Base-by-base conservation (phyloP, 2,797 vertebrate species). In the Catamblyrhynchus diadema region DNA sequence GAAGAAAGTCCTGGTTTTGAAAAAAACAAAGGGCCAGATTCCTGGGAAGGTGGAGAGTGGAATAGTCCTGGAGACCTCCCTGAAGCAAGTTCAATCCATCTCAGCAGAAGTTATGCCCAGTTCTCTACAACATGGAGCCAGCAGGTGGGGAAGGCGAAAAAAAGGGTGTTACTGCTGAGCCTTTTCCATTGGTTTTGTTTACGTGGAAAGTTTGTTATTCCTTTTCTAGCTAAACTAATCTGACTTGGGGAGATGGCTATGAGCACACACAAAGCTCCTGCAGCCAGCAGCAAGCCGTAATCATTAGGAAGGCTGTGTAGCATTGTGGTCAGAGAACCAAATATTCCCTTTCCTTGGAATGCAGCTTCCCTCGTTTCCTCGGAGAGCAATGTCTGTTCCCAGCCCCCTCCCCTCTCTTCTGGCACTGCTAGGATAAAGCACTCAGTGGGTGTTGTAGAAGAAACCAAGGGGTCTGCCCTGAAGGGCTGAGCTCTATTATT, bases 301-400 rank as follows among this genome's bases (percentile, higher is more conserved):
- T 72, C 72, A 81, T 70, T 56, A 37, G 89, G 61, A 60, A 90
- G 41, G 47, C 61, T 65, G 37, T 3, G 21, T 12, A 19, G 67
- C 0, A 0, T 10, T 91, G 75, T 50, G 88, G 35, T 75, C 61
- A 47, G 69, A 44, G 60, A 77, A 85, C 74, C 8, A 3, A 86
- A 64, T 70, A 80, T 80, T 84, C 83, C 57, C 45, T 71, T 89
- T 45, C 45, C 60, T 75, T 73, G 81, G 67, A 95, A 86, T 53
- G 78, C 80, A 86, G 44, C 66, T 94, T 81, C 78, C 53, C 37
- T 80, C 6, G 5, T 73, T 94, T 91, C 51, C 39, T 94, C 22
- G 0, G 0, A 88, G 39, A 79, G 81, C 66, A 84, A 17, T 12
- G 57, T 44, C 72, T 75, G 60, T 45, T 84, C 56, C 56, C 0